Evolutionary conservation across 2,888 invertebrate genomes (phyloP).

Genomic region (Andrena flavipes): DNA sequence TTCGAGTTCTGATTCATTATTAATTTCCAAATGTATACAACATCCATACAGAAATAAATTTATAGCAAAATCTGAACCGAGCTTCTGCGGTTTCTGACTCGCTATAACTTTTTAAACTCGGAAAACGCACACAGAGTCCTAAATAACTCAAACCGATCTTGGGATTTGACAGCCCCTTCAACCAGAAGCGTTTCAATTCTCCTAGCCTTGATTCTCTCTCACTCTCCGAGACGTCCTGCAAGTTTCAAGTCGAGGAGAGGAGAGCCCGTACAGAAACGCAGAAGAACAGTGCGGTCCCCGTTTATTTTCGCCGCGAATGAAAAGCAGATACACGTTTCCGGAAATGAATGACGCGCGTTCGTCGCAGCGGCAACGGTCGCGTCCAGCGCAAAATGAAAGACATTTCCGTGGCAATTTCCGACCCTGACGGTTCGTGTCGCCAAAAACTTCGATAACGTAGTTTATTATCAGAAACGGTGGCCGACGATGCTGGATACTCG

Average conservation of each 20-base stretch:
- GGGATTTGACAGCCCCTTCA: background rate
- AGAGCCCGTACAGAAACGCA: background rate
- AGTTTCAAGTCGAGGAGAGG: no score
- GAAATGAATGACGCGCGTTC: constrained; percentile 63
- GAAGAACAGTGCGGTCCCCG: constrained; percentile 22
- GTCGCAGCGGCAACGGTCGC: constrained; percentile 38
- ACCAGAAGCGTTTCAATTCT: background rate
- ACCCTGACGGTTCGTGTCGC: constrained; percentile 48
- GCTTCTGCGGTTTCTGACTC: no score
- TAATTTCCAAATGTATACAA: no score
- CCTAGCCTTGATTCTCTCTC: background rate
- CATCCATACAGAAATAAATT: no score
- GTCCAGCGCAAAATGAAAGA: constrained; percentile 66
- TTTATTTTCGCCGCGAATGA: constrained; percentile 28
- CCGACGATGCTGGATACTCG: constrained; percentile 2
- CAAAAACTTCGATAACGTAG: constrained; percentile 56
- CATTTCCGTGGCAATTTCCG: constrained; percentile 74
- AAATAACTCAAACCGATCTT: background rate
- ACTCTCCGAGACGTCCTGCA: no score
- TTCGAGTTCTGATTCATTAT: no score
- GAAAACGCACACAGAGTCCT: no score
- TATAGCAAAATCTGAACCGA: no score
- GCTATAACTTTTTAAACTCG: no score
- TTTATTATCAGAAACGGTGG: constrained; percentile 53
- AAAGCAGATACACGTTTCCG: constrained; percentile 62